A percentile compares a stretch with the other conserved stretches of the same genome.
Conservation (phyloP, 2,113 vertebrate genomes). For the Leucopsar rothschildi region DNA sequence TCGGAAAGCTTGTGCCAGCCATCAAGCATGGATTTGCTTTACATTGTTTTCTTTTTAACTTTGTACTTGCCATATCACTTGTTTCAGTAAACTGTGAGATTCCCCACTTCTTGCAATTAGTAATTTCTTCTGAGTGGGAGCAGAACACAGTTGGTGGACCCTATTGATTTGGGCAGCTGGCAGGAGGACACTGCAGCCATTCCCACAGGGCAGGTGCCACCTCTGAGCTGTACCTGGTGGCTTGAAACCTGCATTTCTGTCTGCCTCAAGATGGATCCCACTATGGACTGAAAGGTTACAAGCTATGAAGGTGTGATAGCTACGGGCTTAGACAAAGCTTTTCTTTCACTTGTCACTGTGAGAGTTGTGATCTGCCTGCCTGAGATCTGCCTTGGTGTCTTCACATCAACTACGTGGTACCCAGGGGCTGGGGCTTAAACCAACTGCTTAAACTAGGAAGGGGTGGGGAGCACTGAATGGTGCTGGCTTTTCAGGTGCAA, state of each 20-base stretch:
- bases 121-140: background rate
- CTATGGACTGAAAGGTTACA: background rate
- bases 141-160: background rate
- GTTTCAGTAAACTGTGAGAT: background rate
- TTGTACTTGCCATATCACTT: background rate
- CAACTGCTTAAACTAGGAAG: background rate
- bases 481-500: background rate
- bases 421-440: background rate
- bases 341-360: background rate
- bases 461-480: background rate
- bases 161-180: fast-evolving
- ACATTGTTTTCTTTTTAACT: background rate
- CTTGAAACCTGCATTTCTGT: background rate
- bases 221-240: background rate
- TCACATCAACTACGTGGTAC: background rate
- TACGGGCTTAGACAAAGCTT: fast-evolving
- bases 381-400: background rate
- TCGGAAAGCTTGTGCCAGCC: fast-evolving
- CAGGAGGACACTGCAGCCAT: background rate
- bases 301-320: background rate
- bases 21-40: background rate
- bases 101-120: background rate
- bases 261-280: background rate
- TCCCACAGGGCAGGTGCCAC: background rate
- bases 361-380: background rate